Conservation (phyloP, 2,113 vertebrate genomes). For the Erpornis zantholeuca region DNA sequence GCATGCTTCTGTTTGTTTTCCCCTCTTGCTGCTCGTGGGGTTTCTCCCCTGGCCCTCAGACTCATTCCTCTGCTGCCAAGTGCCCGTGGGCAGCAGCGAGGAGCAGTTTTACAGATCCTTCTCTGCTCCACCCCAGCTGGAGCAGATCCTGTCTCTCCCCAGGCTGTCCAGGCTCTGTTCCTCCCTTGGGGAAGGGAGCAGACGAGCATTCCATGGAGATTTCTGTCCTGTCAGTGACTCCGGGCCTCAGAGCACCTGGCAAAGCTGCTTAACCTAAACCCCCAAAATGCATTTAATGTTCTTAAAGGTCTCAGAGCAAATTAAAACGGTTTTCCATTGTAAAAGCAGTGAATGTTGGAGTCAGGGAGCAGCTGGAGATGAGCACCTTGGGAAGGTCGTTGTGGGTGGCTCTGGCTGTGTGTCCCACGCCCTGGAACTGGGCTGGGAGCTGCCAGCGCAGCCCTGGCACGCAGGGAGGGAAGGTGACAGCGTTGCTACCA, state of each 20-base stretch:
- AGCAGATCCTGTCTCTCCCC: not conserved
- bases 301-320: not conserved
- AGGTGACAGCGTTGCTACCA: rapidly evolving
- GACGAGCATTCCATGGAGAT: not conserved
- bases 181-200: rapidly evolving
- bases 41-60: not conserved
- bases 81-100: not conserved
- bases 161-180: not conserved
- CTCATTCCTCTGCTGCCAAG: rapidly evolving
- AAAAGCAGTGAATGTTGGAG: rapidly evolving
- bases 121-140: not conserved
- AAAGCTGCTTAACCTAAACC: not conserved
- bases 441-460: not conserved
- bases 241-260: not conserved
- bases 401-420: not conserved
- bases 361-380: not conserved
- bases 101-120: not conserved
- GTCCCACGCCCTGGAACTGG: rapidly evolving
- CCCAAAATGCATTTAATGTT: not conserved
- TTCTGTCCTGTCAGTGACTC: not conserved
- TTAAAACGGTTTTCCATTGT: rapidly evolving
- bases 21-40: not conserved
- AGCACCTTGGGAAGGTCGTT: rapidly evolving
- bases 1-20: not conserved
- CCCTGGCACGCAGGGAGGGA: not conserved